phyloP scores from a whole-genome alignment of 35 echinoderm and acorn worm genomes.

The Lytechinus variegatus region DNA sequence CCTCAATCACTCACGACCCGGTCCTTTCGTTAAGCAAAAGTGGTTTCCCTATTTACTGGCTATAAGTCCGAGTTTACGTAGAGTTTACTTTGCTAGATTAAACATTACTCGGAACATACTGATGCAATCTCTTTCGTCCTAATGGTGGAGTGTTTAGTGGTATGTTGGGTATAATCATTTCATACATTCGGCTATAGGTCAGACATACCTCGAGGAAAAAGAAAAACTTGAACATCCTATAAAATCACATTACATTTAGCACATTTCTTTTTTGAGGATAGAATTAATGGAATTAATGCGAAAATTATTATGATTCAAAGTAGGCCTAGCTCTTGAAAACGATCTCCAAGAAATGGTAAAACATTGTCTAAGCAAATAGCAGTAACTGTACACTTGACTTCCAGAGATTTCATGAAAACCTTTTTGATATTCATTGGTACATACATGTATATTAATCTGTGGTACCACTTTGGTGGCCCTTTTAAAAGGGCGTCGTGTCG shows the following conservation, averaged over 20 bases:
- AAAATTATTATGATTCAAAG: too few species aligned
- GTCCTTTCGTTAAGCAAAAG: neutral
- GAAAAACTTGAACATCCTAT: too few species aligned
- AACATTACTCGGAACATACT: slow-evolving; percentile 18
- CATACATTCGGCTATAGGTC: too few species aligned
- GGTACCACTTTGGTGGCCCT: neutral
- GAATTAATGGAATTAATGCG: too few species aligned
- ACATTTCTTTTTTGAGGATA: too few species aligned
- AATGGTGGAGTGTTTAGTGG: neutral
- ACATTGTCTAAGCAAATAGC: neutral
- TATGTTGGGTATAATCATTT: too few species aligned
- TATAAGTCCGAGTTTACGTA: neutral
- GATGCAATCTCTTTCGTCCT: neutral
- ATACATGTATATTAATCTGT: neutral
- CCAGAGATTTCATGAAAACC: neutral
- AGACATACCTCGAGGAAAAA: too few species aligned
- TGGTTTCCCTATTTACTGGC: slow-evolving; percentile 1
- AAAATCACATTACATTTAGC: too few species aligned
- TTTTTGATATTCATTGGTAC: neutral
- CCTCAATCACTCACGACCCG: neutral
- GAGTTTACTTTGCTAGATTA: neutral
- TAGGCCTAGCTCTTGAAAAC: too few species aligned
- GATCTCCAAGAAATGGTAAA: too few species aligned
- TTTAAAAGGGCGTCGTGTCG: neutral
- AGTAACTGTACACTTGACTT: neutral